Conservation (phyloP, 2,797 vertebrate genomes). For the Strix occidentalis region DNA sequence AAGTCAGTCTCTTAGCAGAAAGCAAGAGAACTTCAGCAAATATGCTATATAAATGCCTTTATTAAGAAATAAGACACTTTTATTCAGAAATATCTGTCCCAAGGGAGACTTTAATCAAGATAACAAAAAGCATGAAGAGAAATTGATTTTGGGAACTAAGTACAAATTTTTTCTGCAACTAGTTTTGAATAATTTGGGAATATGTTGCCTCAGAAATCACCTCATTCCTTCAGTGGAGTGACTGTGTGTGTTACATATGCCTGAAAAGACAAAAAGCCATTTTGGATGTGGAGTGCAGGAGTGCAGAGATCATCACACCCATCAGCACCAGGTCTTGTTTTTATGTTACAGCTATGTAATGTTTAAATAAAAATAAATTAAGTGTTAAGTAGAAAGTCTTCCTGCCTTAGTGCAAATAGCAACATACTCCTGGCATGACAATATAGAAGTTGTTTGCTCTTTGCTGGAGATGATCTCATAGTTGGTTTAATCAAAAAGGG, state of each 20-base stretch:
- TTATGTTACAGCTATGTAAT: slow-evolving; percentile 26
- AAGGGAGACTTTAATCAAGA: not conserved
- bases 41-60: not conserved
- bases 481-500: slow-evolving; percentile 54
- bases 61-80: not conserved
- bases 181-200: not conserved
- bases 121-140: not conserved
- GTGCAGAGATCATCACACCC: not conserved
- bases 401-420: slow-evolving; percentile 42
- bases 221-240: not conserved
- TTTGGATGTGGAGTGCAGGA: not conserved
- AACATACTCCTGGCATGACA: slow-evolving; percentile 42
- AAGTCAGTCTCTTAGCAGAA: not conserved
- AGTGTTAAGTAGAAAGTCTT: slow-evolving; percentile 46
- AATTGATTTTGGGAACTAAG: not conserved
- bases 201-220: not conserved
- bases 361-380: slow-evolving; percentile 59
- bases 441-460: slow-evolving; percentile 19
- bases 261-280: not conserved
- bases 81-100: not conserved
- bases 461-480: slow-evolving; percentile 54
- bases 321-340: slow-evolving; percentile 22
- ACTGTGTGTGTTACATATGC: not conserved
- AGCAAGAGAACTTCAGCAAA: not conserved
- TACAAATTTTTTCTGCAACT: not conserved